Conservation (phyloP, 64 coral and sea anemone genomes). For the Platygyra sinensis region DNA sequence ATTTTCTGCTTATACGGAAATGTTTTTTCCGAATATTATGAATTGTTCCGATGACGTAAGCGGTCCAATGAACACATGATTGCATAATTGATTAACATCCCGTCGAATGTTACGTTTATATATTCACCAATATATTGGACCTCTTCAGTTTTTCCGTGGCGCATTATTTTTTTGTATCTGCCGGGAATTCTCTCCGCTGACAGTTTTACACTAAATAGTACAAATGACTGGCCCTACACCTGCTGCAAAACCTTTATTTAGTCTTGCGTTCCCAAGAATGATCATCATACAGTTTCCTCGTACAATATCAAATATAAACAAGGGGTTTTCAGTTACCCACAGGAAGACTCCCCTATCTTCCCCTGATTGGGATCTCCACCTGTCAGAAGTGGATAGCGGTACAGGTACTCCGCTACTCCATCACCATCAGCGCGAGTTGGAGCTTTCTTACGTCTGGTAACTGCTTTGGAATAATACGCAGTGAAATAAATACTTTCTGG, state of each 20-base stretch:
- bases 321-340: no score
- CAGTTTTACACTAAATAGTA: neutral
- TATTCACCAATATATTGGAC: neutral
- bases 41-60: slow-evolving; percentile 29
- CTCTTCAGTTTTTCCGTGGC: neutral
- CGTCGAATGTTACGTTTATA: neutral
- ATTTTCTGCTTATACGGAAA: neutral
- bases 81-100: neutral
- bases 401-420: no score
- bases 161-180: neutral
- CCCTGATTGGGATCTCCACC: no score
- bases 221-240: neutral
- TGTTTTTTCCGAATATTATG: neutral
- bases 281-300: no score
- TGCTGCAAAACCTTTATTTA: neutral
- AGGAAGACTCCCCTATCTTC: no score
- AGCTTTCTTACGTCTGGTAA: no score
- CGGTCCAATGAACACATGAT: neutral
- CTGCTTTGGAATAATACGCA: no score
- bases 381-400: no score
- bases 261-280: neutral
- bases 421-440: no score
- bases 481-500: no score
- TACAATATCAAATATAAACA: no score
- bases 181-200: neutral